Evolutionary conservation across 1,140 invertebrate species (phyloP).

Genomic region (Calycopis cecrops): DNA sequence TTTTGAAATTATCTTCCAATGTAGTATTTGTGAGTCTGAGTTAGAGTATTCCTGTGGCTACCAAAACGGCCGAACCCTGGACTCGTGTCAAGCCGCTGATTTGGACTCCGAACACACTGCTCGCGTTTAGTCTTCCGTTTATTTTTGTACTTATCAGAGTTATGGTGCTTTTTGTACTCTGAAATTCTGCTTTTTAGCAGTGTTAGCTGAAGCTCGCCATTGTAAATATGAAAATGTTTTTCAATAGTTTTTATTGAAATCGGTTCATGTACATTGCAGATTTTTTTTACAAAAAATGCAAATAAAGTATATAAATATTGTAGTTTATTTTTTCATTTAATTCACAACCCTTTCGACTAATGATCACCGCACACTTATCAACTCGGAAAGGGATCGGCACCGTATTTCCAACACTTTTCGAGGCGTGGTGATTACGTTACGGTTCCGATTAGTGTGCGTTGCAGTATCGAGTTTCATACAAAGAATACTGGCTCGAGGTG

Average conservation of each 20-base stretch:
- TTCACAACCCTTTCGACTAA: neutral
- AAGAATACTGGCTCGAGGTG: no score
- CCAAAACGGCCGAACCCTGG: neutral
- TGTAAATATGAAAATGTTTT: conserved; percentile 52
- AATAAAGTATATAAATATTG: conserved; percentile 57
- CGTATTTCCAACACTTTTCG: no score
- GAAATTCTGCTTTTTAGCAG: conserved; percentile 36
- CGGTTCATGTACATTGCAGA: conserved; percentile 61
- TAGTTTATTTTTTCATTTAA: conserved; percentile 29
- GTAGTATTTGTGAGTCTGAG: no score
- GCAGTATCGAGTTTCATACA: no score
- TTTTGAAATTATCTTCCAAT: no score
- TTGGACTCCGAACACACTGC: neutral
- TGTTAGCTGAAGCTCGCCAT: conserved; percentile 53
- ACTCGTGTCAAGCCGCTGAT: neutral
- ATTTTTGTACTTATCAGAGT: conserved; percentile 63
- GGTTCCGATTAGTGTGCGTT: no score
- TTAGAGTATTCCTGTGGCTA: no score
- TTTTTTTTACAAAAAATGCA: conserved; percentile 68
- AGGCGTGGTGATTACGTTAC: no score
- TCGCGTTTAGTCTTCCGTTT: conserved; percentile 59
- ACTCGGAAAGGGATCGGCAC: no score
- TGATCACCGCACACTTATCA: no score
- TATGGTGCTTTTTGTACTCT: conserved; percentile 55
- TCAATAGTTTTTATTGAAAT: conserved; percentile 54